phyloP scores from a whole-genome alignment of 1,140 invertebrate genomes.

The Drosophila arawakana region DNA sequence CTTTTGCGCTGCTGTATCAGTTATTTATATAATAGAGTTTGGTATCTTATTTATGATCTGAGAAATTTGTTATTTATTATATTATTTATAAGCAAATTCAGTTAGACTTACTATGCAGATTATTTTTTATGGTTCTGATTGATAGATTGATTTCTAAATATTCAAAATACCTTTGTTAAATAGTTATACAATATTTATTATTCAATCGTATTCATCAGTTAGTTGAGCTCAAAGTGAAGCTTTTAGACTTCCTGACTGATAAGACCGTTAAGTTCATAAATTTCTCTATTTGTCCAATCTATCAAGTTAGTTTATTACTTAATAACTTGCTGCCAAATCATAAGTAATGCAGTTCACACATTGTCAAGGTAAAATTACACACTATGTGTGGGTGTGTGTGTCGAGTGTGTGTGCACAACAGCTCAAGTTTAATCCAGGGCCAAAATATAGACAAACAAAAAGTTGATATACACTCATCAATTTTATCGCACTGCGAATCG shows the following conservation, averaged over 20 bases:
- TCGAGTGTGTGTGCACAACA: slow-evolving; percentile 42
- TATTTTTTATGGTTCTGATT: too few species aligned
- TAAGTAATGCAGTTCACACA: slow-evolving; percentile 35
- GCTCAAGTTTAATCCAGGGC: slow-evolving; percentile 75
- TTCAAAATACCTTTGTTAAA: too few species aligned
- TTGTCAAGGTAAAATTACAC: slow-evolving; percentile 57
- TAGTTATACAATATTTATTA: too few species aligned
- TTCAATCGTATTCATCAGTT: background rate
- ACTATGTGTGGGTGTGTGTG: background rate
- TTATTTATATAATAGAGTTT: too few species aligned
- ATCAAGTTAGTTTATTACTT: slow-evolving; percentile 63
- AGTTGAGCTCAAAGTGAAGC: background rate
- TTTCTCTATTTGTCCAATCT: slow-evolving; percentile 48
- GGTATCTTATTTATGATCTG: too few species aligned
- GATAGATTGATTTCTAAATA: too few species aligned
- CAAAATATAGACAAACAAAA: slow-evolving; percentile 39
- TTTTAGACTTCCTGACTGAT: background rate
- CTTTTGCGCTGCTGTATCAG: too few species aligned
- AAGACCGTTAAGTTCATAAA: background rate
- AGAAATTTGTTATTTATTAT: too few species aligned
- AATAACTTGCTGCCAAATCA: slow-evolving; percentile 58
- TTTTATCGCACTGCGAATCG: slow-evolving; percentile 55
- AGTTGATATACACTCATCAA: slow-evolving; percentile 44
- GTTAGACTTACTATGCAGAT: too few species aligned
- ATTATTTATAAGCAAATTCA: too few species aligned